Percentiles rank a stretch among this genome's conserved stretches.
phyloP scores from a whole-genome alignment of 2,888 invertebrate species.

The Polyommatus icarus region DNA sequence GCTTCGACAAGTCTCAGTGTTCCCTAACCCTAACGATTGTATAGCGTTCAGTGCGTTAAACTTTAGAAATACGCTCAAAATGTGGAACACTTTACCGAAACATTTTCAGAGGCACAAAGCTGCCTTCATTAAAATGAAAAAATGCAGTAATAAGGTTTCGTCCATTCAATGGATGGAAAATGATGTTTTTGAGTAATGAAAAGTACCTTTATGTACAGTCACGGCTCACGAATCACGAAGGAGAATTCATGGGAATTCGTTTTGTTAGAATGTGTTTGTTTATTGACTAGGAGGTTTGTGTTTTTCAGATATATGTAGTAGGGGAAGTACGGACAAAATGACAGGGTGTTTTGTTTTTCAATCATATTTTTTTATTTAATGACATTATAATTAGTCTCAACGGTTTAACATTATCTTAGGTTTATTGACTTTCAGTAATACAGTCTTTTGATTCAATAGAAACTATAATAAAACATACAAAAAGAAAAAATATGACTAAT shows the following conservation, averaged over 20 bases:
- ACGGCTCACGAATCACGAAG: neutral
- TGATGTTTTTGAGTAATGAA: slow-evolving; percentile 2
- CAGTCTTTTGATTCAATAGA: too few species aligned
- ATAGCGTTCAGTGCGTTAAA: neutral
- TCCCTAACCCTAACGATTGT: neutral
- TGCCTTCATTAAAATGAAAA: slow-evolving; percentile 32
- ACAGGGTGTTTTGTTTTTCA: too few species aligned
- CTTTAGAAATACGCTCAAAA: slow-evolving; percentile 19
- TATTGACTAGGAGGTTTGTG: neutral
- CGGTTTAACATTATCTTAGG: too few species aligned
- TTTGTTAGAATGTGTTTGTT: neutral
- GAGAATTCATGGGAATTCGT: slow-evolving; percentile 4
- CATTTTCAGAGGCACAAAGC: slow-evolving; percentile 27
- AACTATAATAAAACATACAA: too few species aligned
- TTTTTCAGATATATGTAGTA: too few species aligned
- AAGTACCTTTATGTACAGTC: neutral
- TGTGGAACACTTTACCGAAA: slow-evolving; percentile 6
- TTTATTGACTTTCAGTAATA: too few species aligned
- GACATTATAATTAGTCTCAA: too few species aligned
- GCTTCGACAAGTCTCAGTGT: neutral
- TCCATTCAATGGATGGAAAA: neutral
- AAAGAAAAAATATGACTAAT: too few species aligned
- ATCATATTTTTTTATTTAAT: too few species aligned
- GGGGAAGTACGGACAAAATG: too few species aligned
- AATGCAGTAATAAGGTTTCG: neutral